A percentile compares a stretch with the other conserved stretches of the same genome.
Evolutionary conservation across 2,113 vertebrate species (phyloP).

Genomic region (Spea multiplicata): DNA sequence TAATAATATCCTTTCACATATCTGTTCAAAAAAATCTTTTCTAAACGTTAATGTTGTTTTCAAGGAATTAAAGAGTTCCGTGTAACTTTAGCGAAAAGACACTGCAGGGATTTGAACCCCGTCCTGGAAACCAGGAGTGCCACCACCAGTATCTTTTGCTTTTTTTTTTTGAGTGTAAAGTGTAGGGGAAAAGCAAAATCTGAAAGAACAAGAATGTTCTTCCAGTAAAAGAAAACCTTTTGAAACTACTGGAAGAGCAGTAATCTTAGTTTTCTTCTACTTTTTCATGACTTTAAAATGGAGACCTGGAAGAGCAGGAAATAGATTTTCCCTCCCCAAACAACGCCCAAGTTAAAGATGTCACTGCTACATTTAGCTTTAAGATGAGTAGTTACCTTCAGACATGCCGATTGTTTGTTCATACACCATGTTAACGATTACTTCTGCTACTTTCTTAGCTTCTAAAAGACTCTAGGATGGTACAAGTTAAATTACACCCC

Average conservation of each 20-base stretch:
- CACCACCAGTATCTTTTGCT: slow-evolving; percentile 94
- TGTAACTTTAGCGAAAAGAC: slow-evolving; percentile 61
- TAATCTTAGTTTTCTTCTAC: slow-evolving; percentile 14
- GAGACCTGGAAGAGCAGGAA: slow-evolving; percentile 8
- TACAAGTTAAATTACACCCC: slow-evolving; percentile 1
- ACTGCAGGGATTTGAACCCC: slow-evolving; percentile 90
- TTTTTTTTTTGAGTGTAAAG: slow-evolving; percentile 73
- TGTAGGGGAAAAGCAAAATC: slow-evolving; percentile 90
- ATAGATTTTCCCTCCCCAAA: neutral
- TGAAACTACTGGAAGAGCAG: slow-evolving; percentile 37
- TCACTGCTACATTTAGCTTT: no score
- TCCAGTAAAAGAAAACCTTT: slow-evolving; percentile 91
- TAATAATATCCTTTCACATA: no score
- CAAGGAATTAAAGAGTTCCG: no score
- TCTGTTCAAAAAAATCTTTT: no score
- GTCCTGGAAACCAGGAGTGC: slow-evolving; percentile 83
- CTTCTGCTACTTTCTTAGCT: slow-evolving; percentile 6
- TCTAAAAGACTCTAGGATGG: slow-evolving; percentile 14
- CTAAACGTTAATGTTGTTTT: no score
- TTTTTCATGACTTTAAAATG: slow-evolving; percentile 9
- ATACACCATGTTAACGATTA: neutral
- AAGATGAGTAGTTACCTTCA: no score
- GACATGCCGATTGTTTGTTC: neutral
- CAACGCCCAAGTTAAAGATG: neutral
- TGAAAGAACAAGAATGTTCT: slow-evolving; percentile 87